Percentiles rank a stretch among this genome's conserved stretches.
phyloP scores from a whole-genome alignment of 1,140 invertebrate species.

The Bombus difficillimus region DNA sequence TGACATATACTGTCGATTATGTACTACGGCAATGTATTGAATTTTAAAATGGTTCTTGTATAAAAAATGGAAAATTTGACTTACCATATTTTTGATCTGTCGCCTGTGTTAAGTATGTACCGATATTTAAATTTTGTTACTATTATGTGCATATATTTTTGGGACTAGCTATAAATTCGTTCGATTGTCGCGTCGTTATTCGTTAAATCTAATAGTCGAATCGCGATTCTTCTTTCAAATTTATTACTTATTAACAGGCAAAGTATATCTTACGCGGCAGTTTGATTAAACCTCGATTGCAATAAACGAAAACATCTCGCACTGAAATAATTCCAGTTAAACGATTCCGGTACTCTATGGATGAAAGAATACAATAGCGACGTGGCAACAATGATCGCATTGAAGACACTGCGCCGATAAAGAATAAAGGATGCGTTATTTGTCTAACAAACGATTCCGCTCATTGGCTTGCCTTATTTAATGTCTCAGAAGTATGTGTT shows the following conservation, averaged over 20 bases:
- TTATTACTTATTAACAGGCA: too few relatives aligned
- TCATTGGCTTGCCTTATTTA: background rate
- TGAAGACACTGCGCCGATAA: slow-evolving; percentile 11
- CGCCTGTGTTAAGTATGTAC: too few relatives aligned
- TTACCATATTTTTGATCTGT: too few relatives aligned
- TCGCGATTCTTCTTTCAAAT: background rate
- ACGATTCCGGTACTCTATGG: slow-evolving; percentile 2
- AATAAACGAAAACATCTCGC: background rate
- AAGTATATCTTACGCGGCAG: background rate
- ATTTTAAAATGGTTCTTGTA: too few relatives aligned
- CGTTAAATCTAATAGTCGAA: too few relatives aligned
- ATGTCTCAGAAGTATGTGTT: background rate
- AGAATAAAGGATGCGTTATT: slow-evolving; percentile 26
- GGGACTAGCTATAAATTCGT: background rate
- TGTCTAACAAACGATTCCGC: slow-evolving; percentile 18
- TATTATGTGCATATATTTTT: background rate
- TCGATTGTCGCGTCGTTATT: background rate
- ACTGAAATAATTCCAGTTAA: slow-evolving; percentile 4
- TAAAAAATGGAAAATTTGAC: too few relatives aligned
- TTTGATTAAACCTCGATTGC: slow-evolving; percentile 6
- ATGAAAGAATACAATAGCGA: slow-evolving; percentile 19
- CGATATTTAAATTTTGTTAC: too few relatives aligned
- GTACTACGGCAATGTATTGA: background rate
- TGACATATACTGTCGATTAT: background rate
- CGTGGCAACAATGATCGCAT: slow-evolving; percentile 34